Base-by-base conservation (phyloP, 30 jellyfish, hydroid and myxozoan species). In the Mastigias papua region DNA sequence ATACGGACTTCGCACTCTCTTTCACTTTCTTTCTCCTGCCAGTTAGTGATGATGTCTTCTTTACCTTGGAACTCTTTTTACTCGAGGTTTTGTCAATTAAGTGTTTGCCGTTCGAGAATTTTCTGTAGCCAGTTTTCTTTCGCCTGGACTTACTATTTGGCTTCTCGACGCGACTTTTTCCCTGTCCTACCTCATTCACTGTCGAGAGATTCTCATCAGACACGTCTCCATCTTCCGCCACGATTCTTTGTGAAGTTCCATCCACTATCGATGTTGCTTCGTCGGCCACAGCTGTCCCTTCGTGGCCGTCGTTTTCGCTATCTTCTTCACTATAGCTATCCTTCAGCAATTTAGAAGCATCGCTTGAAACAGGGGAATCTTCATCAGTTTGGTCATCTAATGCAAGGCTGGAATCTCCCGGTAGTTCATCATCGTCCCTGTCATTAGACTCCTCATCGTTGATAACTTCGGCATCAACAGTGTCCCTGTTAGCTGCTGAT, bases 401-500 rank as follows among this genome's bases (percentile, higher is more conserved):
- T n/a, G 34, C 79, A 5, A 31, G 13, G 23, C 23, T 2, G 70
- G 89, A 79, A 62, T 79, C 80, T 0, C 28, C 89, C 0, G 46
- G 86, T 2, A 72, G 0, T 27, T 29, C 83, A 37, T 34, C 29
- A 37, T 72, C 83, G 15, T 72, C 83, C 1, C 35, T 68, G 15
- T 72, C 83, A 20, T 25, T 20, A 1, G 73, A 10, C 5, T 80
- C 90, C 15, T 80, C 81, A 80, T 63, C 90, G 19, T 57, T 48
- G 2, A 85, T 73, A 33, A 48, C 78, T 63, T 73, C 73, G 3
- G 94, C 94, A 34, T 85, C 94, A 27, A 85, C 88, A 9, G 94
- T 72, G 69, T 85, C 94, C 35, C 42, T 23, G 21, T 77, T 68
- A 48, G 42, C 51, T 20, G 67, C 68, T 11, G 92, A 34, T 29